A percentile compares a stretch with the other conserved stretches of the same genome.
phyloP scores from a whole-genome alignment of 2,888 invertebrate species.

The Danaus chrysippus region DNA sequence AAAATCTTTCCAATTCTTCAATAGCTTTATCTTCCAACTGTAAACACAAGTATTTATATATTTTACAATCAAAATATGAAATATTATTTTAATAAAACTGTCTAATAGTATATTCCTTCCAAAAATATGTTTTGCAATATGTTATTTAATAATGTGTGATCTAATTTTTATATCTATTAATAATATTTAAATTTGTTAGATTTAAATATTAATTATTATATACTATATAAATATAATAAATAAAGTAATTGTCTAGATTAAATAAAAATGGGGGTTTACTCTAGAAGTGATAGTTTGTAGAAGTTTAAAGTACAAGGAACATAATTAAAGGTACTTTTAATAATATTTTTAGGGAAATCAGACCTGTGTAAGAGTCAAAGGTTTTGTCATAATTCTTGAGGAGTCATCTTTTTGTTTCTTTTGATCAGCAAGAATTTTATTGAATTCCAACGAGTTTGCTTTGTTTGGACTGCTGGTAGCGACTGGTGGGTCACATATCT shows the following conservation, averaged over 20 bases:
- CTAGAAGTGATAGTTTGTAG: background rate
- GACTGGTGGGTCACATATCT: conserved; percentile 50
- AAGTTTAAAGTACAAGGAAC: conserved; percentile 3
- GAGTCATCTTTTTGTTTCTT: conserved; percentile 84
- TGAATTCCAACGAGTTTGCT: conserved; percentile 56
- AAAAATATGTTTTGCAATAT: too few relatives aligned
- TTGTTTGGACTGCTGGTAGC: conserved; percentile 64
- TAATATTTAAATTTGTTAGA: too few relatives aligned
- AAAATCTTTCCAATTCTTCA: conserved; percentile 86
- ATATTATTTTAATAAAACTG: too few relatives aligned
- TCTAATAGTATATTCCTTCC: too few relatives aligned
- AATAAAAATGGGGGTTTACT: too few relatives aligned
- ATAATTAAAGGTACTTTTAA: conserved; percentile 6
- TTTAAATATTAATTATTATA: too few relatives aligned
- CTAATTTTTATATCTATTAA: too few relatives aligned
- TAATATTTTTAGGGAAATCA: conserved; percentile 1
- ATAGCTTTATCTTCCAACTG: conserved; percentile 93
- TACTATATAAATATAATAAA: too few relatives aligned
- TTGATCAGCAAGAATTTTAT: conserved; percentile 85
- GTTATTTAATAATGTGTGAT: too few relatives aligned
- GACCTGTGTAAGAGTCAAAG: conserved; percentile 87
- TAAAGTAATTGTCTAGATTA: too few relatives aligned
- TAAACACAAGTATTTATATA: conserved; percentile 32
- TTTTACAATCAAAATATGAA: too few relatives aligned
- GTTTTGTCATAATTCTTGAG: conserved; percentile 85